A percentile compares a stretch with the other conserved stretches of the same genome.
Evolutionary conservation across 2,888 invertebrate genomes (phyloP).

Genomic region (Salpingus planirostris): DNA sequence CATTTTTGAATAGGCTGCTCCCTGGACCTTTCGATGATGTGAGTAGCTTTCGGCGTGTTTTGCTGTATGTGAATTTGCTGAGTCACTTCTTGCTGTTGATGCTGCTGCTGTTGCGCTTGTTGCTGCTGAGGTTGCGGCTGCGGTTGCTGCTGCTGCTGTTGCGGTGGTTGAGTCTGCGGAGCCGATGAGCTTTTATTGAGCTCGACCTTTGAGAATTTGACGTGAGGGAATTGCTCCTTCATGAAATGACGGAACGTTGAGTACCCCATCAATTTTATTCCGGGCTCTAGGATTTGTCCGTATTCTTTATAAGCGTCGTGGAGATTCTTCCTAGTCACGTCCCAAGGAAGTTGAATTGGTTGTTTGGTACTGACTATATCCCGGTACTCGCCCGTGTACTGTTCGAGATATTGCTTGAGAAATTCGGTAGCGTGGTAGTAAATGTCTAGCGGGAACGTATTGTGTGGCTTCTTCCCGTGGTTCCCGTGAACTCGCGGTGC

Average conservation of each 20-base stretch:
- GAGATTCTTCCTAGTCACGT: constrained; percentile 58
- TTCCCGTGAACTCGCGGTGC: constrained; percentile 71
- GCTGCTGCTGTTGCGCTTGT: constrained; percentile 42
- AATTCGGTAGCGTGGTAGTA: constrained; percentile 72
- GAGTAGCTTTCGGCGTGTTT: constrained; percentile 34
- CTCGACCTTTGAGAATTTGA: constrained; percentile 57
- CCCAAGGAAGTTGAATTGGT: constrained; percentile 47
- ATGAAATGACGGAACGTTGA: constrained; percentile 72
- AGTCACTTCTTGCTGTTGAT: constrained; percentile 35
- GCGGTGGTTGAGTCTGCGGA: constrained; percentile 24
- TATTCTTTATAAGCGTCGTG: constrained; percentile 68
- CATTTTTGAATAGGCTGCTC: constrained; percentile 42
- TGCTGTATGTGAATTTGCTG: constrained; percentile 39
- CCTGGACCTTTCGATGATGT: constrained; percentile 8
- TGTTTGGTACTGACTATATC: constrained; percentile 45
- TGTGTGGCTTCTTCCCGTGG: constrained; percentile 71
- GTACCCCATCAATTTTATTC: constrained; percentile 69
- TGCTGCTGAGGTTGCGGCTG: constrained; percentile 42
- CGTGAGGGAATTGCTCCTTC: constrained; percentile 73
- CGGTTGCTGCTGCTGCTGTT: constrained; percentile 41
- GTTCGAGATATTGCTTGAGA: constrained; percentile 61
- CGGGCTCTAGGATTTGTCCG: constrained; percentile 59
- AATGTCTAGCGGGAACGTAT: constrained; percentile 69
- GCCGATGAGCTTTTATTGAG: constrained; percentile 48
- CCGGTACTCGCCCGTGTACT: constrained; percentile 51